Evolutionary conservation across 2,888 invertebrate species (phyloP).

Genomic region (Ephialtes manifestator): DNA sequence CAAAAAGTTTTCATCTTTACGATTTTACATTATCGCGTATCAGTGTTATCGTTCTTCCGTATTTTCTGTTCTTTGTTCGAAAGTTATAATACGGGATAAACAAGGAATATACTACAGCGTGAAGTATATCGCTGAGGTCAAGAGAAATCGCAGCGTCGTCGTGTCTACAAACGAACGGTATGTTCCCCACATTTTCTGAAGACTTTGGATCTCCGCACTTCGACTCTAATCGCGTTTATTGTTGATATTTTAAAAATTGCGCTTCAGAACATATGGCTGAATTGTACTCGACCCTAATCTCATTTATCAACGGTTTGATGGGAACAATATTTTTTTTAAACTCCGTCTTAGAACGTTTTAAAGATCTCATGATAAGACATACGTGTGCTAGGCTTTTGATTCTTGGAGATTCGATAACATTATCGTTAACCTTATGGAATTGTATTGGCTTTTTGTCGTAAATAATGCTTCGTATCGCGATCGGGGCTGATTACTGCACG

Average conservation of each 20-base stretch:
- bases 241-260: neutral
- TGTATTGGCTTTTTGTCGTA: neutral
- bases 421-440: neutral
- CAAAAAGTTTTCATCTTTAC: neutral
- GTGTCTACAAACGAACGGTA: slow-evolving; percentile 30
- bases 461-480: slow-evolving; percentile 7
- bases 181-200: neutral
- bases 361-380: too few species aligned
- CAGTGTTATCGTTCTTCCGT: slow-evolving; percentile 19
- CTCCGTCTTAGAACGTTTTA: too few species aligned
- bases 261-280: neutral
- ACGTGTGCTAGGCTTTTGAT: too few species aligned
- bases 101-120: slow-evolving; percentile 19
- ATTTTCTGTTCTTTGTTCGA: slow-evolving; percentile 4
- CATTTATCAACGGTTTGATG: neutral
- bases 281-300: neutral
- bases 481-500: slow-evolving; percentile 2
- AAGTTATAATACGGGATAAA: slow-evolving; percentile 4
- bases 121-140: neutral
- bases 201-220: neutral
- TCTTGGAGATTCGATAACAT: neutral
- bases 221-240: neutral
- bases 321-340: too few species aligned
- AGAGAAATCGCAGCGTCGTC: neutral
- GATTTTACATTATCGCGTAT: neutral